These are phyloP conservation scores for Parnassius orleans DNA, from an alignment of 2,888 invertebrate genomes.

Conservation along the genomic window DNA sequence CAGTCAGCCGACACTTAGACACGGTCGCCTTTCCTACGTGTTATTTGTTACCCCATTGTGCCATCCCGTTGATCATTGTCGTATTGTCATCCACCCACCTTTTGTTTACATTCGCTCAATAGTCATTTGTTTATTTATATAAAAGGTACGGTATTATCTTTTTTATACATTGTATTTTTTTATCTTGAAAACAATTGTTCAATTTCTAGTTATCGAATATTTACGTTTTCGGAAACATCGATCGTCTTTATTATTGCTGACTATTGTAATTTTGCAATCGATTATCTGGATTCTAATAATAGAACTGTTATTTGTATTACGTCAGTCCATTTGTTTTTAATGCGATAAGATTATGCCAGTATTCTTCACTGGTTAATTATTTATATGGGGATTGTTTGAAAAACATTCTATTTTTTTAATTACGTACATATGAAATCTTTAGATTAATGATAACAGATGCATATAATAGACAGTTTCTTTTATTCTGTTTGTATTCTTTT, in stretches of 20 bases:
- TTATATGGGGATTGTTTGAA: conserved; percentile 35
- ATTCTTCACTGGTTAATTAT: conserved; percentile 32
- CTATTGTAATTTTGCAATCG: conserved; percentile 14
- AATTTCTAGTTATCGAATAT: conserved; percentile 50
- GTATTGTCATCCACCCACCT: conserved; percentile 67
- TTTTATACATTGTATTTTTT: conserved; percentile 48
- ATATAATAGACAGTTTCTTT: conserved; percentile 42
- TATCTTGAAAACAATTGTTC: conserved; percentile 25
- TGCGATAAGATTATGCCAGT: conserved; percentile 39
- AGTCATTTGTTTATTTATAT: conserved; percentile 57
- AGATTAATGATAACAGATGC: conserved; percentile 46
- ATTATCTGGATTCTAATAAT: conserved; percentile 14
- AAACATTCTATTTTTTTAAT: neutral
- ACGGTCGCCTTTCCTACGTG: conserved; percentile 61
- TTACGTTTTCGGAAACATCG: conserved; percentile 48
- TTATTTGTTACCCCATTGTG: conserved; percentile 76
- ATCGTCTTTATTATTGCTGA: conserved; percentile 36
- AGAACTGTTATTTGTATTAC: conserved; percentile 32
- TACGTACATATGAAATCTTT: conserved; percentile 4
- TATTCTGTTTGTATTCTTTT: conserved; percentile 62
- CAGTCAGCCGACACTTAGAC: conserved; percentile 60
- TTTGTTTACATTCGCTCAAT: conserved; percentile 71
- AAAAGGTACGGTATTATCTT: conserved; percentile 58
- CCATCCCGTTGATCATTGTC: conserved; percentile 63
- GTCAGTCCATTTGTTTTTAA: conserved; percentile 35